Percentiles rank a stretch among this genome's conserved stretches.
These are phyloP conservation scores for Chaetogeoica ovagalla DNA, from an alignment of 2,888 invertebrate species.

Conservation along the genomic window DNA sequence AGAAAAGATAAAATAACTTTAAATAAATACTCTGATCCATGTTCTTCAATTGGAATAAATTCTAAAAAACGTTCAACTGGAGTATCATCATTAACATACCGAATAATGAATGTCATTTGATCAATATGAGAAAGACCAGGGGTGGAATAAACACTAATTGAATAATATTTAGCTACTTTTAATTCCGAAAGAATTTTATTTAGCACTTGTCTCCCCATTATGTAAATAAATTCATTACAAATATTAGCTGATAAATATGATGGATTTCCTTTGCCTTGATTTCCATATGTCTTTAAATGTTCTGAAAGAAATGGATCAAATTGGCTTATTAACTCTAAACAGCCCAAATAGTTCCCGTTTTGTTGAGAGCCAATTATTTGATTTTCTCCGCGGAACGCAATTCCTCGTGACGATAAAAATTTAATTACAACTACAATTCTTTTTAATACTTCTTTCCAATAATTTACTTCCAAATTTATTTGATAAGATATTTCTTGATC, in stretches of 20 bases:
- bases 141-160: constrained; percentile 51
- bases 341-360: constrained; percentile 21
- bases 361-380: constrained; percentile 34
- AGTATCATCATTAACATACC: constrained; percentile 39
- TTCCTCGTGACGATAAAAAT: constrained; percentile 53
- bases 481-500: constrained; percentile 16
- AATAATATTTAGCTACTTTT: constrained; percentile 41
- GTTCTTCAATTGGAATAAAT: constrained; percentile 39
- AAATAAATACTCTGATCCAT: constrained; percentile 45
- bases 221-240: constrained; percentile 51
- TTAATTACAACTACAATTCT: constrained; percentile 55
- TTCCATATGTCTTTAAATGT: constrained; percentile 47
- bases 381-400: constrained; percentile 51
- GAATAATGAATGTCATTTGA: constrained; percentile 51
- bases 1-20: constrained; percentile 42
- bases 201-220: constrained; percentile 32
- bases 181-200: constrained; percentile 4
- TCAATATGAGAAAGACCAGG: constrained; percentile 45
- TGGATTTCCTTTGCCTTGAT: constrained; percentile 40
- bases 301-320: constrained; percentile 47
- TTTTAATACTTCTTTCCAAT: constrained; percentile 55
- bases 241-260: constrained; percentile 40
- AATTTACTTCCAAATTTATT: constrained; percentile 48
- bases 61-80: constrained; percentile 50
- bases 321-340: constrained; percentile 44